Evolutionary conservation across 2,888 invertebrate species (phyloP).

Genomic region (Phrixothrix hirtus): DNA sequence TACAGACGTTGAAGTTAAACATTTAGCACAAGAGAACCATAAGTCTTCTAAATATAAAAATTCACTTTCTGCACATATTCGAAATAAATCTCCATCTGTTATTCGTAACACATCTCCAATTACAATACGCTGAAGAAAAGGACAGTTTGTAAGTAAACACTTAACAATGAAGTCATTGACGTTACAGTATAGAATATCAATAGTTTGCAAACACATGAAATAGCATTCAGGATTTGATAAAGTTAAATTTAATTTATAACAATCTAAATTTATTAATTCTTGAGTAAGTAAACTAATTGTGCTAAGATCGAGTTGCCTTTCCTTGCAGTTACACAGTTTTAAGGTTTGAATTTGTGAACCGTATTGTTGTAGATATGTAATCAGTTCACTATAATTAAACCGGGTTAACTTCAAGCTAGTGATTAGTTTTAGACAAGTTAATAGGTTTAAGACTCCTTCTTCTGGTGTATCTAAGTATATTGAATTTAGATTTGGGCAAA

Average conservation of each 20-base stretch:
- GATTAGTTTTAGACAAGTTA: constrained; percentile 59
- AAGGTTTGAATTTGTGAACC: constrained; percentile 44
- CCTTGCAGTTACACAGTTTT: constrained; percentile 47
- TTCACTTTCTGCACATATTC: constrained; percentile 67
- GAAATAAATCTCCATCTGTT: constrained; percentile 69
- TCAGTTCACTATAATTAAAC: constrained; percentile 65
- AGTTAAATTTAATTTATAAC: constrained; percentile 67
- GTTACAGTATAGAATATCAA: constrained; percentile 70
- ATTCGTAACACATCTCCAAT: constrained; percentile 69
- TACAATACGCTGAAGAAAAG: constrained; percentile 64
- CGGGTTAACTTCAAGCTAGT: constrained; percentile 66
- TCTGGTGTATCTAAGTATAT: constrained; percentile 68
- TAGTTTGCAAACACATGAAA: constrained; percentile 65
- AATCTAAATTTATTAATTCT: constrained; percentile 65
- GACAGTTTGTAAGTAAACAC: constrained; percentile 64
- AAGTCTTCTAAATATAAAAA: constrained; percentile 67
- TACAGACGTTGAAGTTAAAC: constrained; percentile 65
- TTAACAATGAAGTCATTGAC: constrained; percentile 62
- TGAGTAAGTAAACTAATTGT: constrained; percentile 50
- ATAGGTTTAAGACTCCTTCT: constrained; percentile 58
- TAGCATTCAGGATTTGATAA: constrained; percentile 61
- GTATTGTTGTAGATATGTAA: constrained; percentile 60
- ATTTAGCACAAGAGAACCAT: constrained; percentile 71
- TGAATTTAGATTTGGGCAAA: constrained; percentile 67
- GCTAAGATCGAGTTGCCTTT: constrained; percentile 45